Base-by-base conservation (phyloP, 2,888 invertebrate species). In the Catonia carolina region DNA sequence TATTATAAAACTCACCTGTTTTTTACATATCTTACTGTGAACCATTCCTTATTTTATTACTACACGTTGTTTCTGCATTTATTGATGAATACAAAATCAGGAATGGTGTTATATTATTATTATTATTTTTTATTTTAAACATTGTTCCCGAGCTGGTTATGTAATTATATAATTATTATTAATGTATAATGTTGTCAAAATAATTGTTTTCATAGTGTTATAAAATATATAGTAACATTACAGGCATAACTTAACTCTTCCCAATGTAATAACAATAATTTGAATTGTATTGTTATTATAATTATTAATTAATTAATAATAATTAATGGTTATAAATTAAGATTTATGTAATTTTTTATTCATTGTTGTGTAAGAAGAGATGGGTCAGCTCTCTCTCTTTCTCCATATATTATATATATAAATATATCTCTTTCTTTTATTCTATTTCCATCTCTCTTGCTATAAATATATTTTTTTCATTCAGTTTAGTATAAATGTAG, bases 1-100 rank as follows among this genome's bases (percentile, higher is more conserved):
- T 8, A 27, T 27, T 27, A 27, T 71, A 52, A 47, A 45, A 47
- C 41, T 48, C 57, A 53, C 45, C 58, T 61, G 52, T 56, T 27
- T 51, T 45, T 39, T 51, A 35, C 35, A 56, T 59, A 54, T 47
- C 49, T 51, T 58, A 48, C 15, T 35, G 4, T n/a, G 6, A 23
- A 31, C 54, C 45, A 48, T 48, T 48, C 45, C 54, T 15, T 27
- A 27, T 27, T 27, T 27, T 27, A n/a, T n/a, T n/a, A n/a, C 49
- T 36, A 37, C 60, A 56, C 52, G 47, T 56, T 56, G 52, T 56
- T 56, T 55, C 49, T 55, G 55, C 55, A 55, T 55, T 55, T 55
- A 55, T 55, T 55, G 55, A 27, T 6, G 8, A 27, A 6, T 6
- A 27, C 4, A 27, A 27, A 55, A 42, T 31, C 33, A 41, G 55